These are phyloP conservation scores for Ennomos fuscantarius DNA, from an alignment of 2,888 invertebrate species.

Conservation along the genomic window DNA sequence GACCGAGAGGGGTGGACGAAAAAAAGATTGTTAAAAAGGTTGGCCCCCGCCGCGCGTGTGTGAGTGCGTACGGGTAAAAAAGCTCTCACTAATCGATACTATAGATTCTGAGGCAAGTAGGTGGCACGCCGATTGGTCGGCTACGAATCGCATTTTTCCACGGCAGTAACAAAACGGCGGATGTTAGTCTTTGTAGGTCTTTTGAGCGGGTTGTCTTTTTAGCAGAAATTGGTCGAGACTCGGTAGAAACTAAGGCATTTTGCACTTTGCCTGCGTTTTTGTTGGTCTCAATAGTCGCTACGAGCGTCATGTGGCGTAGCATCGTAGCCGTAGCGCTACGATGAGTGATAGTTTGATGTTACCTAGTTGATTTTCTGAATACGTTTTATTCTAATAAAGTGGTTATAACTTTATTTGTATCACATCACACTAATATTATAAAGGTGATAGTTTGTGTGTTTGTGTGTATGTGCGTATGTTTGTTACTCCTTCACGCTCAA, in stretches of 20 bases:
- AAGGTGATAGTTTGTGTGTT: too few relatives aligned
- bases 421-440: not conserved
- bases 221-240: constrained; percentile 19
- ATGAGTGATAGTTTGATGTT: constrained; percentile 2
- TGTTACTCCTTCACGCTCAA: too few relatives aligned
- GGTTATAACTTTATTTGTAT: not conserved
- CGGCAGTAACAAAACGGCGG: constrained; percentile 75
- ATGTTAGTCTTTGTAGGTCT: constrained; percentile 77
- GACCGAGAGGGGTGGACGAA: constrained; percentile 75
- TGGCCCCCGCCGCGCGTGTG: constrained; percentile 79
- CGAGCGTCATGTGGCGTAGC: constrained; percentile 30
- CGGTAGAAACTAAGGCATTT: constrained; percentile 52
- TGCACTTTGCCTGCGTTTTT: constrained; percentile 69
- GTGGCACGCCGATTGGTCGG: constrained; percentile 71
- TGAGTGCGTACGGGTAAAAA: constrained; percentile 83
- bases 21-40: constrained; percentile 85
- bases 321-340: constrained; percentile 34
- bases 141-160: constrained; percentile 62
- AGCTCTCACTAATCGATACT: constrained; percentile 84
- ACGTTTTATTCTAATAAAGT: not conserved
- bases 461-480: too few relatives aligned
- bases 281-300: constrained; percentile 20
- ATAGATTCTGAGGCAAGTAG: constrained; percentile 84
- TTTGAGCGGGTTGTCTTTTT: constrained; percentile 52
- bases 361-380: constrained; percentile 13